phyloP scores from a whole-genome alignment of 2,888 invertebrate genomes.

The Tineola bisselliella region DNA sequence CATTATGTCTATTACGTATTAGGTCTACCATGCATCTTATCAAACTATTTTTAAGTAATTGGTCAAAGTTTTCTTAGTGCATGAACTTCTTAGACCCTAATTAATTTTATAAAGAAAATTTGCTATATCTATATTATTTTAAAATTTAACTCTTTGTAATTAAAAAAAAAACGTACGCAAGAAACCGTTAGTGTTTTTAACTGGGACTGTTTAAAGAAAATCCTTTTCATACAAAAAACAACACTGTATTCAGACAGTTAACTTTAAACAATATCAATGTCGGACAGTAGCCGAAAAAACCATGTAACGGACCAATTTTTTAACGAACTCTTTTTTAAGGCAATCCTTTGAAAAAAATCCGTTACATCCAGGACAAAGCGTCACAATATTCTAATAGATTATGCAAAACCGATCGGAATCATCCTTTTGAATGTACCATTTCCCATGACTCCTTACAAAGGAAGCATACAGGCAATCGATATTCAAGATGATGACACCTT shows the following conservation, averaged over 20 bases:
- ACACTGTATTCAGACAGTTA: neutral
- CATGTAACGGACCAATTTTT: constrained; percentile 49
- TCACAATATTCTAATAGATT: constrained; percentile 45
- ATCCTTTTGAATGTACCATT: constrained; percentile 62
- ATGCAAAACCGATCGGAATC: constrained; percentile 57
- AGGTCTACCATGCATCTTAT: no score
- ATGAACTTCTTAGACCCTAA: no score
- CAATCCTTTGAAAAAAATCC: constrained; percentile 50
- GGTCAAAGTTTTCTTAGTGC: no score
- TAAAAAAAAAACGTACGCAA: neutral
- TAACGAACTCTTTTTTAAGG: constrained; percentile 41
- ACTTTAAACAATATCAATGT: constrained; percentile 7
- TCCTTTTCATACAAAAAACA: neutral
- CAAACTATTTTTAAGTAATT: no score
- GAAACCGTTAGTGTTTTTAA: neutral
- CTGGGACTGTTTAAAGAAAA: neutral
- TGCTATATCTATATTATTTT: no score
- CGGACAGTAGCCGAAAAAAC: constrained; percentile 46
- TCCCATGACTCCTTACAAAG: constrained; percentile 55
- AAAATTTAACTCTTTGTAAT: neutral
- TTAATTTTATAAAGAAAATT: no score
- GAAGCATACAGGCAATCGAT: constrained; percentile 60
- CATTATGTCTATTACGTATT: no score
- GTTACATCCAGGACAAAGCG: constrained; percentile 47
- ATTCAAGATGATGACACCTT: constrained; percentile 67